Base-by-base conservation (phyloP, 2,888 invertebrate species). In the Steromphala cineraria region DNA sequence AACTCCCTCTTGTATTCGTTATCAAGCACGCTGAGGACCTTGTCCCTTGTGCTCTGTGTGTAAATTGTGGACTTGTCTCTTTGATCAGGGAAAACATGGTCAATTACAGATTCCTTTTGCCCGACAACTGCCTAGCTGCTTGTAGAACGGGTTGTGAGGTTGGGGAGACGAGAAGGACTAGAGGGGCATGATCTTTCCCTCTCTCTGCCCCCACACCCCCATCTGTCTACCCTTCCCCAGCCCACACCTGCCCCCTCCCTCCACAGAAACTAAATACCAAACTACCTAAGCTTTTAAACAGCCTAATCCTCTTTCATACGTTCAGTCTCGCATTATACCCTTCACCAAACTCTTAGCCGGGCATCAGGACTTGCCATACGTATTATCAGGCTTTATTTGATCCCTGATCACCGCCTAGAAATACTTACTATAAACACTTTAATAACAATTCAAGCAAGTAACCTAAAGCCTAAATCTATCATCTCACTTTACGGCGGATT, bases 1-100 rank as follows among this genome's bases (percentile, higher is more conserved):
- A 36, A 36, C 40, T 40, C 40, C 71, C 71, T 36, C 71, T 19
- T 36, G 71, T 19, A 71, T 62, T 62, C 28, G 62, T 62, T 62
- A 28, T 62, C 62, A 28, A 62, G 28, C 19, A n/a, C 62, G 62
- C 62, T 62, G 62, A 62, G 62, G 24, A 28, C 15, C 62, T 28
- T 4, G 28, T 28, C 62, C 28, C 62, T 62, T 62, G 24, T 28
- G 62, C 62, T 28, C 62, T 15, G 62, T 24, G 62, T 62, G 62
- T 62, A 62, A 62, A 62, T 62, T 62, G 28, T 62, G 62, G 40
- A 31, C 71, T 36, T 40, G 71, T 71, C 71, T 36, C 71, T 71
- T 71, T 71, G 71, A 71, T 71, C 71, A 71, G 19, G 71, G 71
- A 71, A 71, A 71, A 71, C 71, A 71, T 71, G 31, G 36, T 36